Percentiles rank a stretch among this genome's conserved stretches.
These are phyloP conservation scores for Pogonocichla stellata DNA, from an alignment of 2,113 vertebrate genomes.

Conservation along the genomic window DNA sequence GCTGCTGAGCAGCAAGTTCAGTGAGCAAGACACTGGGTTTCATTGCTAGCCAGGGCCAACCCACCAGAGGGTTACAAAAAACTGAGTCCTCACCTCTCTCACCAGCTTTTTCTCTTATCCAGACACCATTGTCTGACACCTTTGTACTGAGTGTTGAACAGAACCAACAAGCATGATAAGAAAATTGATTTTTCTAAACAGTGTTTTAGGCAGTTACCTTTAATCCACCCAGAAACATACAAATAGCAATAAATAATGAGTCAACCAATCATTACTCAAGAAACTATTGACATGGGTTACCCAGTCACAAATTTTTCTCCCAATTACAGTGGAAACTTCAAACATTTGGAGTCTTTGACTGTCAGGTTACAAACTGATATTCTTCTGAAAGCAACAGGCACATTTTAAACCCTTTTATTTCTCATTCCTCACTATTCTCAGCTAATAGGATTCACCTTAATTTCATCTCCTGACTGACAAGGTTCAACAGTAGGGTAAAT, in stretches of 20 bases:
- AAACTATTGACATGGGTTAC: background rate
- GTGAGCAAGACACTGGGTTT: background rate
- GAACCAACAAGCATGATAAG: background rate
- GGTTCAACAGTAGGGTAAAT: background rate
- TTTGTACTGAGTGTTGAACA: background rate
- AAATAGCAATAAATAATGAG: background rate
- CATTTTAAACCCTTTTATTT: background rate
- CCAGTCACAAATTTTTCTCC: background rate
- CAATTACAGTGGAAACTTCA: background rate
- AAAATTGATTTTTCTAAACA: background rate
- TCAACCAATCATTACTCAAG: background rate
- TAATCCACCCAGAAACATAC: background rate
- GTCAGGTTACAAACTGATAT: background rate
- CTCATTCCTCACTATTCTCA: background rate
- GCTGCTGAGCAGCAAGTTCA: background rate
- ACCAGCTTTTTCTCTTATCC: background rate
- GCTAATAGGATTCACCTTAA: background rate
- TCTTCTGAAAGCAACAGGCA: background rate
- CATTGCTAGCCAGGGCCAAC: background rate
- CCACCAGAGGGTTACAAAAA: background rate
- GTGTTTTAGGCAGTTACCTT: background rate
- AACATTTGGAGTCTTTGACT: background rate
- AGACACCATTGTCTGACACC: background rate
- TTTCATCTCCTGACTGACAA: background rate
- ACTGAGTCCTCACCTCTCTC: background rate